These are phyloP conservation scores for Drosophila sulfurigaster DNA, from an alignment of 1,140 invertebrate genomes.

Conservation along the genomic window DNA sequence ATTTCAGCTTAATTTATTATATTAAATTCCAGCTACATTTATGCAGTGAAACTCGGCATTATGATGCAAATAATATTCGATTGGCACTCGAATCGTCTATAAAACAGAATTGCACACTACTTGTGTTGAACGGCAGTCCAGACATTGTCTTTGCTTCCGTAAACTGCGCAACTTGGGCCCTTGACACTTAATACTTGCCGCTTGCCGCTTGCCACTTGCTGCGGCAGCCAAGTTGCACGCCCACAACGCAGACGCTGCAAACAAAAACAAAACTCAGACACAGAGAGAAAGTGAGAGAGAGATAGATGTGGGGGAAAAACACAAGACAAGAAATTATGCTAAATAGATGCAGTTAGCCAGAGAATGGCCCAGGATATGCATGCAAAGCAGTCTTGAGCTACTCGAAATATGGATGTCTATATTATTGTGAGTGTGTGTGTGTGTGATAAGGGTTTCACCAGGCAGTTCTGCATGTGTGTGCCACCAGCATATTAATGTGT, in stretches of 20 bases:
- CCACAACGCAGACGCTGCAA: slow-evolving; percentile 27
- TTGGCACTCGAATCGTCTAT: slow-evolving; percentile 33
- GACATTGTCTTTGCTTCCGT: slow-evolving; percentile 58
- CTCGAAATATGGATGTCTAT: slow-evolving; percentile 5
- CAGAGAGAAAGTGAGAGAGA: too few species aligned
- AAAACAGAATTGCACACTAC: slow-evolving; percentile 18
- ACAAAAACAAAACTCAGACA: not conserved
- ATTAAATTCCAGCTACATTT: slow-evolving; percentile 1
- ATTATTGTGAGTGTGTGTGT: slow-evolving; percentile 12
- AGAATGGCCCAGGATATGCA: slow-evolving; percentile 57
- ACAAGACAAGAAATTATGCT: slow-evolving; percentile 75
- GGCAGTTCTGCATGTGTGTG: slow-evolving; percentile 14
- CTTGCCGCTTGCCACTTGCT: slow-evolving; percentile 18
- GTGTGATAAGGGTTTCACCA: slow-evolving; percentile 71
- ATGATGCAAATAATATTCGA: slow-evolving; percentile 27
- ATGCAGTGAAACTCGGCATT: not conserved
- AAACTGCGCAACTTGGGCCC: slow-evolving; percentile 55
- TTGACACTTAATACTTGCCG: slow-evolving; percentile 54
- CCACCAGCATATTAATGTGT: slow-evolving; percentile 59
- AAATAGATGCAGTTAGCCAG: slow-evolving; percentile 74
- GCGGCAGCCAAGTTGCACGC: slow-evolving; percentile 17
- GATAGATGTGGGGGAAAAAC: not conserved
- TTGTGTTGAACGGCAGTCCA: slow-evolving; percentile 14
- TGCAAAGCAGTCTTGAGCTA: slow-evolving; percentile 54
- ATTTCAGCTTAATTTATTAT: not conserved